Evolutionary conservation across 2,888 invertebrate genomes (phyloP), one percentile per base, ranked within the genome.

Genomic region (Zygogramma bicolorata): DNA sequence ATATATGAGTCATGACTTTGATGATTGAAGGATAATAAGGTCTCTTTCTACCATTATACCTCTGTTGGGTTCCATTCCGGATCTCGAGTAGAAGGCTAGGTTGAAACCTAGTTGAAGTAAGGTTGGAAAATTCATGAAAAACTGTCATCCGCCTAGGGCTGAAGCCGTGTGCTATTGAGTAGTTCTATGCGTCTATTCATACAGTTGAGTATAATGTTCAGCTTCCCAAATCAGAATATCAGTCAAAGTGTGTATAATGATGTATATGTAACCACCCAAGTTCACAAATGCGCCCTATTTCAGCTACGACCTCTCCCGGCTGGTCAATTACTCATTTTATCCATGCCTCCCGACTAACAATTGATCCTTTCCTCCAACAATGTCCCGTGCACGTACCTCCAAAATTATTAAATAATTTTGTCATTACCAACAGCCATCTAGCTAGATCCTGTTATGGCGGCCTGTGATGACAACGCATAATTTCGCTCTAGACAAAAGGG

Each of bases 371-470:
- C 25, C 53, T n/a, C 25, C 53, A 25, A 53, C 53, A 53, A 53
- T 53, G 53, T 53, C 53, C 25, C 13, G n/a, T 53, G n/a, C 25
- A 22, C 53, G 53, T 53, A 53, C 53, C 53, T 53, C 6, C 25
- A 25, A 53, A 53, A 53, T 53, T 53, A 53, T 53, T 53, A 53
- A 53, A 53, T 53, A 53, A 53, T 53, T 53, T 53, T 53, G 53
- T 53, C 53, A 53, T 53, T 53, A 53, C 53, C 53, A 53, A 25
- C 53, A 53, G 25, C 46, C 8, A 46, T 46, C 18, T 15, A 46
- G 46, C 53, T 53, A 53, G 53, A 25, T 27, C 53, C 53, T 53
- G 53, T 53, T 53, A 53, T 53, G 53, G 53, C 53, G 53, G 46
- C 25, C 13, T n/a, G 15, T 25, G 53, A 53, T 53, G 53, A 53